Evolutionary conservation across 2,888 invertebrate genomes (phyloP), one percentile per base, ranked within the genome.

Genomic region (Chironomus riparius): DNA sequence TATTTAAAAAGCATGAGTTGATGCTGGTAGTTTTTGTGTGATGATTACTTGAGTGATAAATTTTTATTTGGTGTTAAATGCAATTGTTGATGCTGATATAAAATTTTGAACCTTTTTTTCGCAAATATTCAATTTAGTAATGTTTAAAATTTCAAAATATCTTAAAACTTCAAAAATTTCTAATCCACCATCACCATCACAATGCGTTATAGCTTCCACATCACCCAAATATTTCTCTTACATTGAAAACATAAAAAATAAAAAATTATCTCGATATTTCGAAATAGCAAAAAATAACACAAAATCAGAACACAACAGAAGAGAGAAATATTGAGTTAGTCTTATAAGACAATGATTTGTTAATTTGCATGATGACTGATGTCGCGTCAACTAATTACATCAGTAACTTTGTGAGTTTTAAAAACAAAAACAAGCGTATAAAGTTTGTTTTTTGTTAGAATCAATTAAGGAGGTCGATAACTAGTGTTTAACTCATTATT

Each of bases 291-390:
- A 18, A 0, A n/a, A 56, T 3, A 5, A 15, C 3, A 38, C 7
- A 38, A 38, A 38, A 38, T 38, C 38, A 38, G 38, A 38, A 38
- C 38, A 10, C 38, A 10, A 38, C 38, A 38, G 38, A 38, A 38
- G 10, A 38, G 38, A 38, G 38, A 38, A 7, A 38, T 10, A 38
- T 7, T 10, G 10, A 38, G 38, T 38, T 65, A 65, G 65, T 21
- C 65, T n/a, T n/a, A 65, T 12, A 10, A 18, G 68, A n/a, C 28
- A 28, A 28, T 38, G 38, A n/a, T 10, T n/a, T 38, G 28, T 24
- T 65, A 65, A 22, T 21, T 68, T 68, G 18, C 21, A 68, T 68
- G 68, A 13, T 68, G 68, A 68, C 47, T 28, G 68, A 68, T 68
- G 68, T 68, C 47, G 68, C 28, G 68, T 15, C 68, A 10, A 13